A percentile compares a stretch with the other conserved stretches of the same genome.
Conservation (phyloP, 2,797 vertebrate genomes). For the Astyanax mexicanus region DNA sequence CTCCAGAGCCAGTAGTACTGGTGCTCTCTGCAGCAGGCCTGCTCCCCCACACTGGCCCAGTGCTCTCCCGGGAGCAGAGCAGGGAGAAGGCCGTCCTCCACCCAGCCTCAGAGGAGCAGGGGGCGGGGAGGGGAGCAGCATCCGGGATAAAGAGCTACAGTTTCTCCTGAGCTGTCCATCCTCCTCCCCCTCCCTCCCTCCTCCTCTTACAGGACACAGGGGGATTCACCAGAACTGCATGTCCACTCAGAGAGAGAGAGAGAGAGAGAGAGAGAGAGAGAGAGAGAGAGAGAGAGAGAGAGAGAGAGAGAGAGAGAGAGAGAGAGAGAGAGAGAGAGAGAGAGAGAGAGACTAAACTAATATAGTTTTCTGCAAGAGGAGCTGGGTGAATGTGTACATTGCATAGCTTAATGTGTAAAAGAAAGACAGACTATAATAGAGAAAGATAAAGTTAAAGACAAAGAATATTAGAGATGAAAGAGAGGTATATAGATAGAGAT, state of each 20-base stretch:
- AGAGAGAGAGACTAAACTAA: neutral
- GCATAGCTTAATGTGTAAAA: neutral
- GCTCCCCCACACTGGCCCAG: conserved; percentile 22
- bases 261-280: conserved; percentile 12
- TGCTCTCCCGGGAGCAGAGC: conserved; percentile 21
- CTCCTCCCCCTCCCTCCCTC: neutral
- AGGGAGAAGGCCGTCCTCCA: conserved; percentile 22
- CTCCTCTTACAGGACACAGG: neutral
- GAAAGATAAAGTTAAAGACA: too few species aligned
- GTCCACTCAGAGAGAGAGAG: conserved; percentile 28
- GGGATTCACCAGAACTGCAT: conserved; percentile 14
- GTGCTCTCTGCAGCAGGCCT: conserved; percentile 22
- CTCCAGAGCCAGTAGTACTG: conserved; percentile 38
- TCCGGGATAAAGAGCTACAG: conserved; percentile 77
- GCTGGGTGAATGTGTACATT: conserved; percentile 11
- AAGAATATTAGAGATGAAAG: too few species aligned
- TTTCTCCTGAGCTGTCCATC: conserved; percentile 38
- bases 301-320: conserved; percentile 18
- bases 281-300: neutral
- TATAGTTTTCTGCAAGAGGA: neutral
- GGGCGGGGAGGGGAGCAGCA: conserved; percentile 41
- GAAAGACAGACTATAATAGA: too few species aligned
- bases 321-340: neutral
- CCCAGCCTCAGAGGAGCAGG: conserved; percentile 13
- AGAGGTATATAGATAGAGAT: too few species aligned